Conservation (phyloP, 2,888 invertebrate species). For the Orthonychiurus folsomi region DNA sequence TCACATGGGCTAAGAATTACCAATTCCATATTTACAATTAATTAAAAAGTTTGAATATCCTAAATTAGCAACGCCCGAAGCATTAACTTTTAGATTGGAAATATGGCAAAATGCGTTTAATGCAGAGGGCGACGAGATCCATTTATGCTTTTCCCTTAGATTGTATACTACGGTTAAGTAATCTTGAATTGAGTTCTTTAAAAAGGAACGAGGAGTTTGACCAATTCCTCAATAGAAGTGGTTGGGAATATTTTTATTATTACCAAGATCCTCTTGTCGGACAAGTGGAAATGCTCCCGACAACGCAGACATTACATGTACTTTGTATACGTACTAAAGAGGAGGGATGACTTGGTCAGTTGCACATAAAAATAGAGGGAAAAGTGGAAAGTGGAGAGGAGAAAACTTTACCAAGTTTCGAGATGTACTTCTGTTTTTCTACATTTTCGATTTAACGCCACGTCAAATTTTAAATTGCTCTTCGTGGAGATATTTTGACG, state of each 20-base stretch:
- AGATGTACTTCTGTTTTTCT: constrained; percentile 22
- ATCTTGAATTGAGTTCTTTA: no score
- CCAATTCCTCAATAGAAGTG: not conserved
- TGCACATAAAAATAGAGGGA: not conserved
- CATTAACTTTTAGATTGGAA: no score
- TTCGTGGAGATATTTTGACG: constrained; percentile 20
- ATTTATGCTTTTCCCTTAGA: no score
- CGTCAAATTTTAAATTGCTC: constrained; percentile 34
- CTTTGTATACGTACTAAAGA: not conserved
- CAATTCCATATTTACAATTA: no score
- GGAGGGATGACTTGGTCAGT: not conserved
- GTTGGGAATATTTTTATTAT: not conserved
- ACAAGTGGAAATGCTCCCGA: not conserved
- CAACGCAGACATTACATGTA: not conserved
- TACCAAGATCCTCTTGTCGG: not conserved
- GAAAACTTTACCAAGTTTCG: constrained; percentile 10
- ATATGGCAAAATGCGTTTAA: no score
- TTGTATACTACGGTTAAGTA: no score
- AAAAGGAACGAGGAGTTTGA: no score
- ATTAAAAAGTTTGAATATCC: no score
- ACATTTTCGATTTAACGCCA: constrained; percentile 34
- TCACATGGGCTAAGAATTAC: no score
- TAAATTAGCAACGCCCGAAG: no score
- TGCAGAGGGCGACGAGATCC: no score
- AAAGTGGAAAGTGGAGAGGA: not conserved